phyloP scores from a whole-genome alignment of 2,888 invertebrate genomes.

The Phragmatobia fuliginosa region DNA sequence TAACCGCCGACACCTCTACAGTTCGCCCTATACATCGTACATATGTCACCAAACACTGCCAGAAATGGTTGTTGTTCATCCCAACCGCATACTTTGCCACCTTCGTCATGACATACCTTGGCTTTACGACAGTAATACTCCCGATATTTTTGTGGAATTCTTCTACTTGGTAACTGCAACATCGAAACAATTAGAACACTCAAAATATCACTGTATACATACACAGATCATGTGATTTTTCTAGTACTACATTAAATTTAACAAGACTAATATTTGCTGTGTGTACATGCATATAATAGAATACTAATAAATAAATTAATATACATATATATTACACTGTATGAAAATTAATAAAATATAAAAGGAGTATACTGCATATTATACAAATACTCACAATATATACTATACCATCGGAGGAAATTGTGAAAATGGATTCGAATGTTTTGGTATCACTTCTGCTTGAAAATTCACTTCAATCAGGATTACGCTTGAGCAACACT shows the following conservation, averaged over 20 bases:
- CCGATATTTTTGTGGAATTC: background rate
- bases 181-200: background rate
- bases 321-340: too few relatives aligned
- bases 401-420: background rate
- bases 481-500: background rate
- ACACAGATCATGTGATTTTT: background rate
- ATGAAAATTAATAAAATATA: background rate
- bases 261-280: background rate
- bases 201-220: too few relatives aligned
- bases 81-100: slow-evolving; percentile 58
- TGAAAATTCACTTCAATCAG: background rate
- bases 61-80: slow-evolving; percentile 48
- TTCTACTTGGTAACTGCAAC: slow-evolving; percentile 1
- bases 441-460: background rate
- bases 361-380: background rate
- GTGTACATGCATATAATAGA: background rate
- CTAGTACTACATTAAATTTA: background rate
- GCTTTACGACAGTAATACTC: slow-evolving; percentile 12
- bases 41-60: slow-evolving; percentile 61
- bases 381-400: slow-evolving; percentile 2
- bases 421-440: background rate
- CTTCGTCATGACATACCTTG: slow-evolving; percentile 47
- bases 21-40: slow-evolving; percentile 61
- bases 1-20: slow-evolving; percentile 60
- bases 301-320: background rate